Conservation (phyloP, 2,113 vertebrate genomes). For the Prunella himalayana region DNA sequence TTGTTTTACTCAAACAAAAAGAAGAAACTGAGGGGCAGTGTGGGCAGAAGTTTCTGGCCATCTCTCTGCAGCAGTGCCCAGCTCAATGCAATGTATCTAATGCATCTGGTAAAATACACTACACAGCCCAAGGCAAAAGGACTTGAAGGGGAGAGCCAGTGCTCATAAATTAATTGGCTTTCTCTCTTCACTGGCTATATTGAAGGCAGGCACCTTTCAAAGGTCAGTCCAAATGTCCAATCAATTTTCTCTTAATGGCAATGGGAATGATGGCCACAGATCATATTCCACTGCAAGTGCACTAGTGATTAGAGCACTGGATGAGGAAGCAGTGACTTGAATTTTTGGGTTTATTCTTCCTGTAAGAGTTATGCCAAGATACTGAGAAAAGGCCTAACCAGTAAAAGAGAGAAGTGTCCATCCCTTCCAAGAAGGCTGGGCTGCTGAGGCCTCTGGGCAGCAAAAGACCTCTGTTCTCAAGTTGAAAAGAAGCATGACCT, state of each 20-base stretch:
- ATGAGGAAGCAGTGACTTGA: background rate
- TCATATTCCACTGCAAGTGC: background rate
- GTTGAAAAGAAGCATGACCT: background rate
- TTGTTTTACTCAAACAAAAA: background rate
- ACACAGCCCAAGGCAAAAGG: rapidly evolving
- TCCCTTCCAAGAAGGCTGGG: background rate
- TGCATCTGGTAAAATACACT: rapidly evolving
- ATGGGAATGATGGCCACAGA: background rate
- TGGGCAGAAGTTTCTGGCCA: background rate
- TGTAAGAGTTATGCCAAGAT: background rate
- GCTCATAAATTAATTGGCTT: background rate
- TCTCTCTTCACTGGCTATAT: background rate
- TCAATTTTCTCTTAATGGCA: background rate
- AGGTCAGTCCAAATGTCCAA: background rate
- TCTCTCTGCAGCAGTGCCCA: background rate
- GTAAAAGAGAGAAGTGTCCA: background rate
- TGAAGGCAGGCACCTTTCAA: background rate
- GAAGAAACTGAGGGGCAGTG: background rate
- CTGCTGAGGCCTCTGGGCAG: background rate
- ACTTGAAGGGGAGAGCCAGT: background rate
- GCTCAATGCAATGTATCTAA: background rate
- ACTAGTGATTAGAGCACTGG: background rate
- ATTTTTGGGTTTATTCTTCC: background rate
- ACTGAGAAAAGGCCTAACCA: background rate
- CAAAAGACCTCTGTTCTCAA: background rate